Evolutionary conservation across 2,797 vertebrate genomes (phyloP), one percentile per base, ranked within the genome.

Genomic region (Pteropus rufus): DNA sequence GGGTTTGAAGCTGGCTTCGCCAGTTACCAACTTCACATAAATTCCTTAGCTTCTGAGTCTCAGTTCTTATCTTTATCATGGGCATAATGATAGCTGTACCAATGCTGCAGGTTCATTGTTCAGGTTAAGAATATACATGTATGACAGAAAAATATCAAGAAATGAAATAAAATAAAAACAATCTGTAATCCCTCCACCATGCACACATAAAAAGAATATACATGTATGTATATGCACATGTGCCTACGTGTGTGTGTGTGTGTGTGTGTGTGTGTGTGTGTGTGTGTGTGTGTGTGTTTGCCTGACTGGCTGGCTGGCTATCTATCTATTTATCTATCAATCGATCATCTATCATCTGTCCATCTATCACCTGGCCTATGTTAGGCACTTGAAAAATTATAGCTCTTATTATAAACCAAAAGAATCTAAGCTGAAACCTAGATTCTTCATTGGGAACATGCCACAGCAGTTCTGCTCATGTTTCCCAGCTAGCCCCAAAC

Each of bases 111-210:
- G 44, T 16, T 49, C n/a, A 1, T 41, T 69, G n/a, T 62, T 94
- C 18, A 14, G 64, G 39, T 65, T 64, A 85, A 76, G 34, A 81
- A 24, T 56, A 21, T 76, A 16, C 24, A 31, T 52, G 39, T 18
- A 19, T 87, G 64, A n/a, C 0, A 49, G 44, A 79, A 80, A 75
- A 75, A 10, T 29, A 92, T 46, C 34, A 80, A 90, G 60, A 77
- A 96, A 89, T 70, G 3, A 39, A 91, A 79, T 79, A 52, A 85
- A 86, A 69, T 44, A 62, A 82, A 77, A 96, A 73, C 58, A 3
- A 83, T 19, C 60, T 79, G 24, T 19, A 89, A 58, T 70, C 23
- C n/a, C 24, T 81, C 60, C 8, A n/a, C 19, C 34, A 52, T 15
- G 60, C 7, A 77, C 67, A 82, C 12, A 41, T 36, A 34, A 29